phyloP scores from a whole-genome alignment of 2,888 invertebrate species.

The Crematogaster levior region DNA sequence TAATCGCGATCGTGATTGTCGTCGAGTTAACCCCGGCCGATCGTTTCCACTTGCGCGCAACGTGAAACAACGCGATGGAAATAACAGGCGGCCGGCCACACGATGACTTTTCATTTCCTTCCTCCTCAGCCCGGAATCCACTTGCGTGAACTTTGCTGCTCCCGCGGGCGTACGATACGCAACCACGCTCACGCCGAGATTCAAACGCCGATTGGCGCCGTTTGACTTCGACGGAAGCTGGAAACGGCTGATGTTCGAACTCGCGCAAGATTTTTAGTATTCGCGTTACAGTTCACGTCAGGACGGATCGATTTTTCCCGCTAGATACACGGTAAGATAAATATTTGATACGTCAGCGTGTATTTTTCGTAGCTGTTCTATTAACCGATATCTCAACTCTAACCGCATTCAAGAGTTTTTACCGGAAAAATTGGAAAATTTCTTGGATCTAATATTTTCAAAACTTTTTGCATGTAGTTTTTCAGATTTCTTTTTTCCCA shows the following conservation, averaged over 20 bases:
- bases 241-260: background rate
- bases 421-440: background rate
- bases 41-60: constrained; percentile 49
- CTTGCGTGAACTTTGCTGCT: constrained; percentile 1
- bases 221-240: background rate
- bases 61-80: background rate
- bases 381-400: background rate
- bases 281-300: background rate
- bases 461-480: background rate
- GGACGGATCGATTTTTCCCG: background rate
- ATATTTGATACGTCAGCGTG: background rate
- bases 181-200: too few relatives aligned
- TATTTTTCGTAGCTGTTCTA: background rate
- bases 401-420: background rate
- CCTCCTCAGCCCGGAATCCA: background rate
- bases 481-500: background rate
- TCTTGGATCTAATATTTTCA: background rate
- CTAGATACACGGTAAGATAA: background rate
- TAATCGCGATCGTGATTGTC: constrained; percentile 70
- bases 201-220: background rate
- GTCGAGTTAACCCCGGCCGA: constrained; percentile 57
- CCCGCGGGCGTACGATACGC: background rate
- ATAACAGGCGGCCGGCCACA: background rate
- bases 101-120: constrained; percentile 18
- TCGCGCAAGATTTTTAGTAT: background rate